phyloP scores from a whole-genome alignment of 2,797 vertebrate genomes.

The Staurois parvus region DNA sequence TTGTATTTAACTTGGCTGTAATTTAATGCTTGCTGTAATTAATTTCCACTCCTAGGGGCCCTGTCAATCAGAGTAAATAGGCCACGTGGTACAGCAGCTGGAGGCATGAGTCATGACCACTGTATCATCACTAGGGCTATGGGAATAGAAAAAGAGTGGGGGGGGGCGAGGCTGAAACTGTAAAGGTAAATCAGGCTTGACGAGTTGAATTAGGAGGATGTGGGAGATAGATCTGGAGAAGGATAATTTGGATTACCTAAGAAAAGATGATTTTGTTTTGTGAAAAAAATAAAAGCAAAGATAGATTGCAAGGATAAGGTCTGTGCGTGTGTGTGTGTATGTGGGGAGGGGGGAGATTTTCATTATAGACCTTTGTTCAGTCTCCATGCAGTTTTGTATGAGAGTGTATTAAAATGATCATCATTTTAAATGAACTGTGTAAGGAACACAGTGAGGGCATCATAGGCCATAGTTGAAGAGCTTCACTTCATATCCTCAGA shows the following conservation, averaged over 20 bases:
- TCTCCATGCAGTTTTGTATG: not conserved
- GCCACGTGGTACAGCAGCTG: conserved; percentile 38
- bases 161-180: conserved; percentile 8
- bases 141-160: conserved; percentile 1
- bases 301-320: not conserved
- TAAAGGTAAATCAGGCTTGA: conserved; percentile 39
- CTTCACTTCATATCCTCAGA: no score
- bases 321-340: not conserved
- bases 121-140: conserved; percentile 36
- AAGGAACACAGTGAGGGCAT: no score
- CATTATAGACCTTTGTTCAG: no score
- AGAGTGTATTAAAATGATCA: no score
- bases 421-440: no score
- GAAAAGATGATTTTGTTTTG: not conserved
- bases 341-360: no score
- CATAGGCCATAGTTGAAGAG: no score
- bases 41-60: conserved; percentile 49
- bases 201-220: conserved; percentile 2
- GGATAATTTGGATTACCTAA: conserved; percentile 15
- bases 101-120: conserved; percentile 41
- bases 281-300: not conserved
- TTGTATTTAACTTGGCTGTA: conserved; percentile 52
- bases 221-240: conserved; percentile 23
- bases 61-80: conserved; percentile 30
- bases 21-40: conserved; percentile 46